Evolutionary conservation across 1,140 invertebrate genomes (phyloP).

Genomic region (Aphelenchoides besseyi): DNA sequence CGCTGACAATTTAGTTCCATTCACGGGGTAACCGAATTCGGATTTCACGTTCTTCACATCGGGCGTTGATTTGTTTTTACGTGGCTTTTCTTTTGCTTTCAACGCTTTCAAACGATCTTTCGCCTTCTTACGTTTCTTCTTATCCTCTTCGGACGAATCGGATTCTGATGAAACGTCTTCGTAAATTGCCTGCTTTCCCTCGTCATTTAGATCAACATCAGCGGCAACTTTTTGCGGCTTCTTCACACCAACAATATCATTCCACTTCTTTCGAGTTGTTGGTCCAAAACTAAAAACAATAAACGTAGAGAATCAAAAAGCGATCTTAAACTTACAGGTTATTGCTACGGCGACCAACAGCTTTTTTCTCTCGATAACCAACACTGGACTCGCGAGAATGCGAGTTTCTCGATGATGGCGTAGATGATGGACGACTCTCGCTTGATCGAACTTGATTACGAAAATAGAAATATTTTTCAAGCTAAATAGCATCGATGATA

Average conservation of each 20-base stretch:
- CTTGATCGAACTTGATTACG: neutral
- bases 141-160: constrained; percentile 8
- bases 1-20: constrained; percentile 32
- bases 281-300: constrained; percentile 41
- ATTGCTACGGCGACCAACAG: constrained; percentile 26
- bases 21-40: constrained; percentile 14
- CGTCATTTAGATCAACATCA: neutral
- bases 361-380: neutral
- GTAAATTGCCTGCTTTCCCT: constrained; percentile 7
- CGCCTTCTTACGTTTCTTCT: constrained; percentile 30
- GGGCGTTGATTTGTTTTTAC: constrained; percentile 14
- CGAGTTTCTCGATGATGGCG: constrained; percentile 45
- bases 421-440: constrained; percentile 36
- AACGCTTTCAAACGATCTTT: constrained; percentile 29
- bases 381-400: constrained; percentile 42
- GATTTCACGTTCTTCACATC: neutral
- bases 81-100: constrained; percentile 27
- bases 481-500: constrained; percentile 31
- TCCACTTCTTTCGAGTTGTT: constrained; percentile 54
- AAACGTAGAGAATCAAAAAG: neutral
- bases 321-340: constrained; percentile 3
- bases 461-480: constrained; percentile 41
- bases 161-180: constrained; percentile 24
- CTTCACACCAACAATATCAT: constrained; percentile 47
- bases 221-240: constrained; percentile 33